Evolutionary conservation across 2,888 invertebrate genomes (phyloP), one percentile per base, ranked within the genome.

Genomic region (Horisme vitalbata): DNA sequence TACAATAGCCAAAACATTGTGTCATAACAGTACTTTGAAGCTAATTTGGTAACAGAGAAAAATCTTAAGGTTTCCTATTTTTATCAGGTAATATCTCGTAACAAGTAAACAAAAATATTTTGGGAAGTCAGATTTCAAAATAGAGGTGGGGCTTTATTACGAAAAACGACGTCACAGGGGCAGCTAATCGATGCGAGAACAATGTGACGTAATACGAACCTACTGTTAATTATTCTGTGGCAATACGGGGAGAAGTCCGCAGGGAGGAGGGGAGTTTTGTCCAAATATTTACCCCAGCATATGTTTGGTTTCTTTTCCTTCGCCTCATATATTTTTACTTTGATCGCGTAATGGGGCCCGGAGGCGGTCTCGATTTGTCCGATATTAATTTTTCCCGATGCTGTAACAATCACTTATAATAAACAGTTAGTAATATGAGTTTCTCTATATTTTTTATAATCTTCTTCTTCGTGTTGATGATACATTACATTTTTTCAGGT

Each of bases 251-350:
- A 68, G 64, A 68, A 67, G 65, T 63, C 65, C 70, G 64, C 74
- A 71, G 43, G 38, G 48, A 28, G 28, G 43, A 37, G 34, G 38
- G 38, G 48, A 48, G 38, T 39, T 48, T 38, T 34, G 75, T 75
- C 79, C 83, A 86, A 88, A 89, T 87, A 87, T 88, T 88, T 88
- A 79, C 78, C 63, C 71, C 70, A 71, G 83, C 84, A 85, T 85
- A 85, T 88, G 88, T 85, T 88, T 86, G 85, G 83, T 84, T 88
- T 88, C 87, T 82, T 88, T 88, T 85, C 79, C 83, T 84, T 76
- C 81, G 85, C 81, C 78, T 87, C 88, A 87, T 87, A 87, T 88
- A 87, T 87, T 87, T 87, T 87, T 82, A 80, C 86, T 86, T 84
- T 84, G 83, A 84, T 83, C 79, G 76, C 55, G 75, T 84, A 87